Evolutionary conservation across 1,140 invertebrate genomes (phyloP).

Genomic region (Dendroctonus ponderosae): DNA sequence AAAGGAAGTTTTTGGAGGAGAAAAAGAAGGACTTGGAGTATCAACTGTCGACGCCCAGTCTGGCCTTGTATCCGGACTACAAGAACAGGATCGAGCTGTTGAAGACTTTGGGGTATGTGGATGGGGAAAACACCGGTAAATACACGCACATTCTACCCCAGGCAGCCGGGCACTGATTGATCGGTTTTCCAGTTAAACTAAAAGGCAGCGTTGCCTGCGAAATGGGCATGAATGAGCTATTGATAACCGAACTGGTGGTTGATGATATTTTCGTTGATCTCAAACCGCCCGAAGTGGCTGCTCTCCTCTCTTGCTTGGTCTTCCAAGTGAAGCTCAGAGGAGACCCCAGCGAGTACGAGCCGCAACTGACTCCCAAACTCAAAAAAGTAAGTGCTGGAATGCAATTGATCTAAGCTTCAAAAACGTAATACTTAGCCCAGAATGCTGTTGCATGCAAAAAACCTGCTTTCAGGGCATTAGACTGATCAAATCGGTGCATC

Average conservation of each 20-base stretch:
- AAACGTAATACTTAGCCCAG: no score
- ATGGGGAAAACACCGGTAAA: conserved; percentile 67
- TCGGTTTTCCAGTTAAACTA: conserved; percentile 58
- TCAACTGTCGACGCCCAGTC: conserved; percentile 78
- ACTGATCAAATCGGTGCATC: conserved; percentile 55
- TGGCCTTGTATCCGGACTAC: conserved; percentile 88
- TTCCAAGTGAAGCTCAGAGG: conserved; percentile 76
- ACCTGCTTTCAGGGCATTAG: conserved; percentile 57
- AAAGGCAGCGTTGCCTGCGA: conserved; percentile 95
- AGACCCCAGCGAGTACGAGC: conserved; percentile 32
- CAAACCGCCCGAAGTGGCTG: conserved; percentile 87
- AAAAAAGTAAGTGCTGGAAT: conserved; percentile 36
- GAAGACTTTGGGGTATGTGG: conserved; percentile 71
- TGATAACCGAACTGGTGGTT: conserved; percentile 95
- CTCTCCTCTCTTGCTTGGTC: conserved; percentile 86
- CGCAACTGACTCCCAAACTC: conserved; percentile 34
- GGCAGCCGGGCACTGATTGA: neutral
- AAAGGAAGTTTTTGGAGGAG: conserved; percentile 68
- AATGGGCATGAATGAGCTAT: conserved; percentile 91
- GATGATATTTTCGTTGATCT: conserved; percentile 86
- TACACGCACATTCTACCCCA: neutral
- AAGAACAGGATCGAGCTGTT: conserved; percentile 80
- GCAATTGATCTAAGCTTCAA: no score
- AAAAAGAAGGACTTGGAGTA: conserved; percentile 71
- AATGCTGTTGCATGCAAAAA: no score